Base-by-base conservation (phyloP, 2,888 invertebrate genomes). In the Lithophane socia region DNA sequence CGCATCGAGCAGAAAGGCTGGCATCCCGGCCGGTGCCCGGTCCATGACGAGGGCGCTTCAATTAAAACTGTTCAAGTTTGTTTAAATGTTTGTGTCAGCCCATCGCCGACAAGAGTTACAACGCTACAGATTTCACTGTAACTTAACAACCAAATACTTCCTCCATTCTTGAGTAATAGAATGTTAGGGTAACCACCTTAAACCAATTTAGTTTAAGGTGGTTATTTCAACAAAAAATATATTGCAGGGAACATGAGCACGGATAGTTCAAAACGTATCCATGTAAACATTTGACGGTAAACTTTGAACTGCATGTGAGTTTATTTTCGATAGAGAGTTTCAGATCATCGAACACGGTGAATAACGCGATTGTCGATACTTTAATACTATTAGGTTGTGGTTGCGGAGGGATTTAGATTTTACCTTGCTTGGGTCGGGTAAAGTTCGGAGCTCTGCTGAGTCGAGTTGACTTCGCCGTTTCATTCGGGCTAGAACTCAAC, bases 31-130 rank as follows among this genome's bases (percentile, higher is more conserved):
- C 83, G 80, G 80, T 52, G 78, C 87, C 90, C 90, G 88, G 84
- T 86, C 90, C 92, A 88, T 92, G 93, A 92, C 92, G 91, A 93
- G 93, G 93, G 92, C 91, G 90, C 93, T 95, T 94, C 93, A 95
- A 95, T 96, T 96, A 95, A 95, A 95, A 95, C 94, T 92, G 93
- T 92, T 93, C 89, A 94, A 95, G 94, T 95, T 95, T 93, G 94
- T 94, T 94, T 93, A 94, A 94, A 95, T 95, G 94, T 95, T 94
- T 93, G 92, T 94, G 93, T 93, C 94, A 92, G 91, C 90, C 91
- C 92, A 92, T 92, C 90, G 89, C 88, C 87, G 76, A 80, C 87
- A 88, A 88, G 90, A 91, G 90, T 90, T 91, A 91, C 90, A 81
- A 79, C 87, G 79, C 86, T 87, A 88, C 91, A 91, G 91, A 92